Evolutionary conservation across 2,888 invertebrate species (phyloP).

Genomic region (Cosmopolites sordidus): DNA sequence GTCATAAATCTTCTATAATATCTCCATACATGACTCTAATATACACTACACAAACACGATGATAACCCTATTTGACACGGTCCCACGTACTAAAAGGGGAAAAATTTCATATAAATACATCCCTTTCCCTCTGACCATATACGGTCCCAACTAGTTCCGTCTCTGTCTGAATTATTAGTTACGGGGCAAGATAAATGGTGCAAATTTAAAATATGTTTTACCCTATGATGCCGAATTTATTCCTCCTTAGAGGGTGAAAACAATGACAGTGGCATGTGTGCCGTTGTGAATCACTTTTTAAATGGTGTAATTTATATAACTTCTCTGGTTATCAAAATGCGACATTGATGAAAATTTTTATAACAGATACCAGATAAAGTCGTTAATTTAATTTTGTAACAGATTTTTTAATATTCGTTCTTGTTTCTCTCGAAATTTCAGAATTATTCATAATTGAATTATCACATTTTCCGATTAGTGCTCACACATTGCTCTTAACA

Average conservation of each 20-base stretch:
- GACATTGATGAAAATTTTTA: too few relatives aligned
- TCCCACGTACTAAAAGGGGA: conserved; percentile 37
- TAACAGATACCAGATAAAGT: too few relatives aligned
- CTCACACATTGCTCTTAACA: too few relatives aligned
- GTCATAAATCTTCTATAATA: conserved; percentile 30
- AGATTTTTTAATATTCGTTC: too few relatives aligned
- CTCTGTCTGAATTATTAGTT: conserved; percentile 25
- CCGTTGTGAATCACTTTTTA: conserved; percentile 2
- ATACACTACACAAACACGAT: conserved; percentile 40
- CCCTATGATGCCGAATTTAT: conserved; percentile 24
- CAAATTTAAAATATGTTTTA: conserved; percentile 29
- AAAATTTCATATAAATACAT: conserved; percentile 29
- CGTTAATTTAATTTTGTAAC: too few relatives aligned
- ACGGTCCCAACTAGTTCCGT: conserved; percentile 4
- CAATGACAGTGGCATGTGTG: conserved; percentile 25
- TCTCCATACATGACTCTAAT: conserved; percentile 40
- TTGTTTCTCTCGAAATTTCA: too few relatives aligned
- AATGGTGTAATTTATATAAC: background rate
- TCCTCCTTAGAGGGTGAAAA: conserved; percentile 24
- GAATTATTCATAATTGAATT: too few relatives aligned
- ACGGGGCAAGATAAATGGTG: conserved; percentile 27
- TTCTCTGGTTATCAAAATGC: too few relatives aligned
- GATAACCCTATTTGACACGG: conserved; percentile 39
- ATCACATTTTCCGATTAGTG: too few relatives aligned
- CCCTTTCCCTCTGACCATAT: conserved; percentile 29